Percentiles rank a stretch among this genome's conserved stretches.
phyloP scores from a whole-genome alignment of 1,140 invertebrate species.

The Sycophaga agraensis region DNA sequence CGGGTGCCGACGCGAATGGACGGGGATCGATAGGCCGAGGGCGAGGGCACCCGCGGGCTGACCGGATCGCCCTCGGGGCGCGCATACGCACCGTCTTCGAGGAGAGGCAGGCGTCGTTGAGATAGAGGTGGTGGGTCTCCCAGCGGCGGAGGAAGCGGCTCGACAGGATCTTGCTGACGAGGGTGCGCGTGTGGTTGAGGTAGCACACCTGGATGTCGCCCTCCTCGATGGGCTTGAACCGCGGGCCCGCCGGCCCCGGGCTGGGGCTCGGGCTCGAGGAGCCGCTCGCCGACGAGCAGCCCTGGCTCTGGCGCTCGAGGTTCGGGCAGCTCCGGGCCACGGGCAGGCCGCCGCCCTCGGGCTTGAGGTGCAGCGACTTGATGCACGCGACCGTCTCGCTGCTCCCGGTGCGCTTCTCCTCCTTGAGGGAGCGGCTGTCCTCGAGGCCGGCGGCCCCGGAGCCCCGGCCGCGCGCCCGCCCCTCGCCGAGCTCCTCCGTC shows the following conservation, averaged over 20 bases:
- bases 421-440: slow-evolving; percentile 36
- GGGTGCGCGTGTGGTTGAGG: slow-evolving; percentile 76
- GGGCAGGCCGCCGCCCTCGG: slow-evolving; percentile 45
- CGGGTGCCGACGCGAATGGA: slow-evolving; percentile 1
- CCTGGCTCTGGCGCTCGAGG: slow-evolving; percentile 49
- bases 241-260: slow-evolving; percentile 62
- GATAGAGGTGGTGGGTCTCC: slow-evolving; percentile 76
- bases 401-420: slow-evolving; percentile 44
- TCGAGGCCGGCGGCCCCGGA: not conserved
- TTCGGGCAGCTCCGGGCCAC: slow-evolving; percentile 57
- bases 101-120: slow-evolving; percentile 70
- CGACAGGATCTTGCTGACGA: slow-evolving; percentile 80
- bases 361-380: slow-evolving; percentile 51
- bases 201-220: slow-evolving; percentile 78
- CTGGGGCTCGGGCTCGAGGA: slow-evolving; percentile 54
- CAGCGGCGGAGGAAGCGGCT: slow-evolving; percentile 78
- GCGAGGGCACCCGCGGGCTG: no score
- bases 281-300: slow-evolving; percentile 44
- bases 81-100: slow-evolving; percentile 72
- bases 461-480: slow-evolving; percentile 17
- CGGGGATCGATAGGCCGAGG: not conserved
- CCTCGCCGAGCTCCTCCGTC: slow-evolving; percentile 17
- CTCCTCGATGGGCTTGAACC: slow-evolving; percentile 75
- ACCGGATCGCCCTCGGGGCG: not conserved
- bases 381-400: slow-evolving; percentile 36